Evolutionary conservation across 2,113 vertebrate species (phyloP).

Genomic region (Suncus etruscus): DNA sequence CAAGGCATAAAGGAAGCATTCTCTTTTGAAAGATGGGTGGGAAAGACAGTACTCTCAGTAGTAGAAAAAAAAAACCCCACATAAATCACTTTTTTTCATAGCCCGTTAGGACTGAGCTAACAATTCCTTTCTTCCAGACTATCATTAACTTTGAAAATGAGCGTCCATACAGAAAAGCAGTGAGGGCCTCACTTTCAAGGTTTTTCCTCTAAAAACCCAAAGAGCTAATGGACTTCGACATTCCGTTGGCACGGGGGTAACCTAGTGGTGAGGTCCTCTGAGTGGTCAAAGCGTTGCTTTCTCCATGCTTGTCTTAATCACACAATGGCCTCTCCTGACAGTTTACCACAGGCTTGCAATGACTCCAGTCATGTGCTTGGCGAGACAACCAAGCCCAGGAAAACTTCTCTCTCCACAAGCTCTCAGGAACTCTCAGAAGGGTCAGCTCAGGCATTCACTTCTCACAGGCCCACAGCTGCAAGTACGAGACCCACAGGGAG

Average conservation of each 20-base stretch:
- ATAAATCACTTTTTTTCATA: neutral
- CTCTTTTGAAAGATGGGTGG: slow-evolving; percentile 12
- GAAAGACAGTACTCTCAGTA: neutral
- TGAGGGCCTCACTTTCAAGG: neutral
- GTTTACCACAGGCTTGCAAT: neutral
- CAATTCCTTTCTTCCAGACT: neutral
- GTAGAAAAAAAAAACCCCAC: slow-evolving; percentile 28
- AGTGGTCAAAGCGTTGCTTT: neutral
- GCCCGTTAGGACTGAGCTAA: neutral
- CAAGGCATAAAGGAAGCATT: slow-evolving; percentile 39
- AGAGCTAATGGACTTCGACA: neutral
- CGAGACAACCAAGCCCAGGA: neutral
- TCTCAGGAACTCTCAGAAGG: slow-evolving; percentile 31
- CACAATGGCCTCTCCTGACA: neutral
- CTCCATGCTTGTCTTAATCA: neutral
- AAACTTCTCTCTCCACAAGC: neutral
- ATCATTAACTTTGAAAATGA: neutral
- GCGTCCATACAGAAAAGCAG: neutral
- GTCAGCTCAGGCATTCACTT: slow-evolving; percentile 64
- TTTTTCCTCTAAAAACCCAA: neutral
- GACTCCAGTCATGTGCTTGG: neutral
- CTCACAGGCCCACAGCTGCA: slow-evolving; percentile 84
- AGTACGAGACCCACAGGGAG: slow-evolving; percentile 73
- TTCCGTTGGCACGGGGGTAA: neutral
- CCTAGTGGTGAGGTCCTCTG: neutral